phyloP scores from a whole-genome alignment of 2,797 vertebrate genomes.

The Melanotaenia parkinsoni region DNA sequence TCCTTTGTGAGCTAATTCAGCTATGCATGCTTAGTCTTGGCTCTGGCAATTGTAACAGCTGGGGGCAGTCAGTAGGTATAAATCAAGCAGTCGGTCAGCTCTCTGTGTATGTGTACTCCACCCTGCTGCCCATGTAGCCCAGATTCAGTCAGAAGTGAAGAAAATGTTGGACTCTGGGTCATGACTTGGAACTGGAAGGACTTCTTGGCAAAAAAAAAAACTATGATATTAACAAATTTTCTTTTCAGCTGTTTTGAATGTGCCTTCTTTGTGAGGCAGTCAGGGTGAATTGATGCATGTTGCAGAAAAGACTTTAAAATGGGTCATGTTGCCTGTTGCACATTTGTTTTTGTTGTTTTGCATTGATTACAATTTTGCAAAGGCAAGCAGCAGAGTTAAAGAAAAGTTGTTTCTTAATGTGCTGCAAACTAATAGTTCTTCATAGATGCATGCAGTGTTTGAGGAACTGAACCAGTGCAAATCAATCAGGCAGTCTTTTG shows the following conservation, averaged over 20 bases:
- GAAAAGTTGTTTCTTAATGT: slow-evolving; percentile 32
- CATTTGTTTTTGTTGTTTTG: neutral
- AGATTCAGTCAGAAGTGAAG: slow-evolving; percentile 49
- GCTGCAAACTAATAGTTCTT: slow-evolving; percentile 46
- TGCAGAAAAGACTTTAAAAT: neutral
- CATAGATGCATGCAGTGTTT: slow-evolving; percentile 60
- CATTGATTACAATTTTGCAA: slow-evolving; percentile 5
- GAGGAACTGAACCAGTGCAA: slow-evolving; percentile 76
- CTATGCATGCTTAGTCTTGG: slow-evolving; percentile 82
- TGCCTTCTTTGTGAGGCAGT: slow-evolving; percentile 7
- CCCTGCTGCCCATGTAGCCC: slow-evolving; percentile 57
- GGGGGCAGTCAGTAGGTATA: slow-evolving; percentile 84
- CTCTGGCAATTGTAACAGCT: slow-evolving; percentile 80
- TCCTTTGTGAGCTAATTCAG: slow-evolving; percentile 63
- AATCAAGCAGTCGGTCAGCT: slow-evolving; percentile 78
- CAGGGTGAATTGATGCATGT: neutral
- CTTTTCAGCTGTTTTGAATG: slow-evolving; percentile 10
- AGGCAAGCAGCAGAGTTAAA: slow-evolving; percentile 26
- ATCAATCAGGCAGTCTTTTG: slow-evolving; percentile 73
- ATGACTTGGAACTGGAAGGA: slow-evolving; percentile 33
- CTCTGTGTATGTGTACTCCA: slow-evolving; percentile 68
- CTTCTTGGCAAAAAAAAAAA: slow-evolving; percentile 22
- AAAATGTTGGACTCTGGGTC: slow-evolving; percentile 55
- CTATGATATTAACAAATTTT: slow-evolving; percentile 39
- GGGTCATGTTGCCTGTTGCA: neutral